Evolutionary conservation across 2,113 vertebrate species (phyloP), one percentile per base, ranked within the genome.

Genomic region (Pao palembangensis): DNA sequence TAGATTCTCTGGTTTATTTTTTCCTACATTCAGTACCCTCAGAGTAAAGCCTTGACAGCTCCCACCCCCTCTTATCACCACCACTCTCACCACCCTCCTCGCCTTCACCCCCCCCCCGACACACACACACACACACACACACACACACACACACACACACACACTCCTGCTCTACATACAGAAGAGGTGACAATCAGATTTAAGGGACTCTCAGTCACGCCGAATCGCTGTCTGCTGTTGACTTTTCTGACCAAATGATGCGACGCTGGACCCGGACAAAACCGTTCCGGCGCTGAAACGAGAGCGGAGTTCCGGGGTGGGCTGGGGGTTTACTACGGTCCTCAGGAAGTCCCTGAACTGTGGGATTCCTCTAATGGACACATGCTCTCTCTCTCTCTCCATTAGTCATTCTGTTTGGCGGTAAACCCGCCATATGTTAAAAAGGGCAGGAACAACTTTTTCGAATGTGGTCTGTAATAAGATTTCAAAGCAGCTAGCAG

Each of bases 1-100:
- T 87, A 91, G 82, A 89, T 90, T 91, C 85, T 81, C 70, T 85
- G 87, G 78, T 81, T 87, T 83, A 81, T 84, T 86, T 86, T 88
- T 82, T 85, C 81, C 76, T 74, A 70, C 72, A 84, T 80, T 81
- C 72, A 83, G 79, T 81, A 81, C 85, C 88, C 83, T 83, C 64
- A 85, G 86, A 88, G 87, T 82, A 88, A 82, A 87, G 85, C 83
- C 82, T 86, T 88, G 87, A 91, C 85, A 86, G 86, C 64, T 82
- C 80, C 71, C 79, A 75, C 77, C 76, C 71, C 70, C 80, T 76
- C 81, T 60, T 73, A 80, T 82, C 81, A 80, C 67, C 66, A 74
- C 69, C 71, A 60, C 63, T 31, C 28, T 31, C 21, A 23, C 21
- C 34, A 38, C 34, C 34, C 34, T 60, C 63, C 73, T 56, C 65